phyloP scores from a whole-genome alignment of 1,140 invertebrate species.

The Drosophila funebris region DNA sequence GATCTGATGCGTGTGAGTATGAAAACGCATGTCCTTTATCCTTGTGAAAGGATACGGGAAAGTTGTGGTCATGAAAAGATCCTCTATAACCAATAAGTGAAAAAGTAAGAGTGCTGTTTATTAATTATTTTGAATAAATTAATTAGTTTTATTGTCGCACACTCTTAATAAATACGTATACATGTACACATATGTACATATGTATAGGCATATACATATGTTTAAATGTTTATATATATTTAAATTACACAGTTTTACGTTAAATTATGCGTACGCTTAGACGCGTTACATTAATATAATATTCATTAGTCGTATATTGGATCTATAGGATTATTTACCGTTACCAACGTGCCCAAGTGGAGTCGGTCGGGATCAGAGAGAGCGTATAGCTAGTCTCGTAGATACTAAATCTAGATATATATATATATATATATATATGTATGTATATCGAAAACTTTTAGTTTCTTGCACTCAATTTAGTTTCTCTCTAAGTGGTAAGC shows the following conservation, averaged over 20 bases:
- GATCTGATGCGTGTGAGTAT: background rate
- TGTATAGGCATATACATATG: constrained; percentile 30
- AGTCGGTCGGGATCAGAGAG: background rate
- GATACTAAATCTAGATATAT: constrained; percentile 41
- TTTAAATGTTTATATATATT: constrained; percentile 45
- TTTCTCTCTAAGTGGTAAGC: constrained; percentile 80
- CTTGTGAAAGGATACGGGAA: background rate
- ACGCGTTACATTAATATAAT: constrained; percentile 29
- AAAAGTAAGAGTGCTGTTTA: background rate
- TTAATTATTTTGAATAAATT: constrained; percentile 73
- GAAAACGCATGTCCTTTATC: background rate
- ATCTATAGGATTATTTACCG: constrained; percentile 62
- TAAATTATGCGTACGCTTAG: constrained; percentile 20
- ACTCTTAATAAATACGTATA: constrained; percentile 69
- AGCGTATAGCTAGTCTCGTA: background rate
- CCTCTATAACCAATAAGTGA: background rate
- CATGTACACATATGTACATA: constrained; percentile 27
- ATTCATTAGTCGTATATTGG: constrained; percentile 40
- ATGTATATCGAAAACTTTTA: constrained; percentile 67
- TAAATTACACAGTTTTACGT: constrained; percentile 67
- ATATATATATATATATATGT: constrained; percentile 14
- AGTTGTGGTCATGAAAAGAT: no score
- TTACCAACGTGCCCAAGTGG: background rate
- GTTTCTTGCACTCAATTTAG: constrained; percentile 68
- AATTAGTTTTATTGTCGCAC: constrained; percentile 83